phyloP scores from a whole-genome alignment of 2,888 invertebrate species.

The Cataglyphis albicans region DNA sequence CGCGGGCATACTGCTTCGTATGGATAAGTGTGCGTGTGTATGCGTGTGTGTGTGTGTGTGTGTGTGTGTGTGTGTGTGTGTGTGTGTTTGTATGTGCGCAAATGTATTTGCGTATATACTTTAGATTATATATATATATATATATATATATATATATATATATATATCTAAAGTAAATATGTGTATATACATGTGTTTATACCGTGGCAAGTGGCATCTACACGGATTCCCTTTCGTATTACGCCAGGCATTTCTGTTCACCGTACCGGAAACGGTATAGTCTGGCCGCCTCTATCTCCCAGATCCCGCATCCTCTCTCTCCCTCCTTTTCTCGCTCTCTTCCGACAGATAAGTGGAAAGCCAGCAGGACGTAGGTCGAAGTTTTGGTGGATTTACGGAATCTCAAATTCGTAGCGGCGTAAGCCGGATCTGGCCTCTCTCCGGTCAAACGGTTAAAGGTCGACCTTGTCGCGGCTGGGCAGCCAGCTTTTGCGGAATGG shows the following conservation, averaged over 20 bases:
- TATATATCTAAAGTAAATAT: background rate
- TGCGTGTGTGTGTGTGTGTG: background rate
- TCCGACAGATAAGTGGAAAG: slow-evolving; percentile 70
- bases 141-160: too few relatives aligned
- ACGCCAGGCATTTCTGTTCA: slow-evolving; percentile 59
- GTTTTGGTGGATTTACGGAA: slow-evolving; percentile 76
- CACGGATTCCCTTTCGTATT: slow-evolving; percentile 65
- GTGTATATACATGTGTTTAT: background rate
- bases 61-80: background rate
- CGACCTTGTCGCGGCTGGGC: slow-evolving; percentile 60
- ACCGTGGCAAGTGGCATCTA: slow-evolving; percentile 54
- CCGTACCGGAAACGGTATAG: slow-evolving; percentile 59
- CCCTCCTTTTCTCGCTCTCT: slow-evolving; percentile 1
- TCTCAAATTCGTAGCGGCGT: slow-evolving; percentile 76
- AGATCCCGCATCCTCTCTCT: slow-evolving; percentile 28
- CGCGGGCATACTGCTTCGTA: background rate
- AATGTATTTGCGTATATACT: too few relatives aligned
- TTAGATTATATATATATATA: too few relatives aligned
- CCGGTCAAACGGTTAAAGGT: slow-evolving; percentile 73
- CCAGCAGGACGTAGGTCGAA: slow-evolving; percentile 68
- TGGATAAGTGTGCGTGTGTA: background rate
- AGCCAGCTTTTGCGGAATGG: slow-evolving; percentile 45
- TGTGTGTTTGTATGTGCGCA: too few relatives aligned
- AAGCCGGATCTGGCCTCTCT: slow-evolving; percentile 78
- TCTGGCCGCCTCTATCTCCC: slow-evolving; percentile 21